Evolutionary conservation across 2,797 vertebrate species (phyloP).

Genomic region (Lophius americanus): DNA sequence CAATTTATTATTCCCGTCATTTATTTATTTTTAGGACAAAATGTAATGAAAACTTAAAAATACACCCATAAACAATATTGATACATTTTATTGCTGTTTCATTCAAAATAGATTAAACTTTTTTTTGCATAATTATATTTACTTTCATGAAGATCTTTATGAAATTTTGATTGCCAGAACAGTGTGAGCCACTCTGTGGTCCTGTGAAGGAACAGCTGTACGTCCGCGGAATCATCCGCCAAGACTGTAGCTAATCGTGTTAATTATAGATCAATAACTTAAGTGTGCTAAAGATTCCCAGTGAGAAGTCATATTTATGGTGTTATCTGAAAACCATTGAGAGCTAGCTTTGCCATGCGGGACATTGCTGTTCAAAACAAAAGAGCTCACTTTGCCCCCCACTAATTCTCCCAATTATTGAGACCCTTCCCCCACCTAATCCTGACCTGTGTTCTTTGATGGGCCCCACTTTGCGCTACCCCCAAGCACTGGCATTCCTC

Average conservation of each 20-base stretch:
- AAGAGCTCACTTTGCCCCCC: constrained; percentile 69
- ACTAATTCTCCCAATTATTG: constrained; percentile 76
- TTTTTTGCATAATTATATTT: neutral
- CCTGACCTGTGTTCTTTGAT: constrained; percentile 80
- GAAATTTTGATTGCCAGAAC: constrained; percentile 7
- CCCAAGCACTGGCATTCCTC: constrained; percentile 72
- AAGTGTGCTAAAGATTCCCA: constrained; percentile 24
- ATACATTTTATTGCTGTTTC: neutral
- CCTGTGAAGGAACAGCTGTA: neutral
- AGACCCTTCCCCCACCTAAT: constrained; percentile 76
- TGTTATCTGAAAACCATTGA: constrained; percentile 50
- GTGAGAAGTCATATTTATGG: constrained; percentile 69
- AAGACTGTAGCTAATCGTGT: constrained; percentile 33
- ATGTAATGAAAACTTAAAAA: too few relatives aligned
- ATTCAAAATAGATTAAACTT: neutral
- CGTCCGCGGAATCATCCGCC: constrained; percentile 7
- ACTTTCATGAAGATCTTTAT: neutral
- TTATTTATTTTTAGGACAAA: too few relatives aligned
- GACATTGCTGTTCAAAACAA: constrained; percentile 77
- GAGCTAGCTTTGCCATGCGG: constrained; percentile 59
- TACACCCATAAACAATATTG: neutral
- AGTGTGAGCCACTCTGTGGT: neutral
- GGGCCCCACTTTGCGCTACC: constrained; percentile 64
- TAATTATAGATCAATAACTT: constrained; percentile 33
- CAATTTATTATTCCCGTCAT: too few relatives aligned